Evolutionary conservation across 2,797 vertebrate species (phyloP).

Genomic region (Oreochromis grahami): DNA sequence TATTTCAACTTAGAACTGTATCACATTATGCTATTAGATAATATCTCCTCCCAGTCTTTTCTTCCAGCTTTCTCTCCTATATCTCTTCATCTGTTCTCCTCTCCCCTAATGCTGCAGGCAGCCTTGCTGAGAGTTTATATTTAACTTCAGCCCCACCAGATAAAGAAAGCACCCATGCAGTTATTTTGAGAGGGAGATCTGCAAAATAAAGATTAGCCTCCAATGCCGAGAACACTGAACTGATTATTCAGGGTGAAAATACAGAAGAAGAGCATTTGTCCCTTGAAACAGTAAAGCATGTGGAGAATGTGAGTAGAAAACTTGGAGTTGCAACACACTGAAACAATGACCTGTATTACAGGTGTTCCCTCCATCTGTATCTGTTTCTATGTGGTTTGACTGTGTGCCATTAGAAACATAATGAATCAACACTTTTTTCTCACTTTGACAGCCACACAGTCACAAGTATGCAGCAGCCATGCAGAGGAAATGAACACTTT

Average conservation of each 20-base stretch:
- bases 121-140: constrained; percentile 34
- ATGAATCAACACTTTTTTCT: not conserved
- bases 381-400: not conserved
- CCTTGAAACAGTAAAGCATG: constrained; percentile 3
- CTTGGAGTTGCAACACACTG: not conserved
- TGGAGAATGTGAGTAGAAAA: constrained; percentile 19
- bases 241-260: not conserved
- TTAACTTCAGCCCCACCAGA: constrained; percentile 3
- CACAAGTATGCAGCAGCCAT: not conserved
- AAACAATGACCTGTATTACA: not conserved
- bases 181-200: not conserved
- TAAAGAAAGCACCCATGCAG: not conserved
- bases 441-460: not conserved
- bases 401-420: not conserved
- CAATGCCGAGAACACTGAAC: not conserved
- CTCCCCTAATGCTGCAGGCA: not conserved
- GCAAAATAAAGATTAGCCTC: not conserved
- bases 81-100: constrained; percentile 17
- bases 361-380: not conserved
- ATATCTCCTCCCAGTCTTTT: not conserved
- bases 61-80: not conserved
- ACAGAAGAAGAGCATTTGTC: not conserved
- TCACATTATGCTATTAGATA: not conserved
- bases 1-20: not conserved
- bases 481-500: not conserved